Conservation (phyloP, 2,113 vertebrate genomes). For the Odocoileus hemionus region DNA sequence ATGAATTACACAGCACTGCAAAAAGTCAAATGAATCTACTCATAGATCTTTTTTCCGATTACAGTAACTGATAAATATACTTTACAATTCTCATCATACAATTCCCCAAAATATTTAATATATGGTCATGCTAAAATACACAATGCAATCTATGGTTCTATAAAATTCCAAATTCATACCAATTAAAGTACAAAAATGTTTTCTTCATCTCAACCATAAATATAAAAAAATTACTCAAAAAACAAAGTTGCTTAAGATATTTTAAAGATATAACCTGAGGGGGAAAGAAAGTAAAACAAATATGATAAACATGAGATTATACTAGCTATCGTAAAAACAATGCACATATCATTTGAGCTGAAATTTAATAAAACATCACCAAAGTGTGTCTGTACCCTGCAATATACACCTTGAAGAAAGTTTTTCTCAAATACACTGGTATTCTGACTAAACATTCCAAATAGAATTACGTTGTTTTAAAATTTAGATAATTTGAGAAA, state of each 20-base stretch:
- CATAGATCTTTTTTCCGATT: neutral
- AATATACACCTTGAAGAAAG: neutral
- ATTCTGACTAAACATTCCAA: conserved; percentile 35
- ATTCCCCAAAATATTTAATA: neutral
- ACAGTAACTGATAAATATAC: conserved; percentile 1
- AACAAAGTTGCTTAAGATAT: neutral
- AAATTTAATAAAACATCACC: conserved; percentile 41
- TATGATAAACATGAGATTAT: neutral
- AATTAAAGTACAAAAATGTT: conserved; percentile 4
- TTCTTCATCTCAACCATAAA: conserved; percentile 13
- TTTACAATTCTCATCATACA: conserved; percentile 30
- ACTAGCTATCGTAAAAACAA: neutral
- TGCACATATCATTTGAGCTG: neutral
- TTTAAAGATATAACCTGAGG: conserved; percentile 1
- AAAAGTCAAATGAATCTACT: conserved; percentile 31
- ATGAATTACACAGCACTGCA: neutral
- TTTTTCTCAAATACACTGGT: conserved; percentile 1
- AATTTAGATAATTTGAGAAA: conserved; percentile 31
- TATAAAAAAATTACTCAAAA: conserved; percentile 27
- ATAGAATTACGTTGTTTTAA: conserved; percentile 34
- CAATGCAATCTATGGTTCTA: neutral
- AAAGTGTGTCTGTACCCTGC: neutral
- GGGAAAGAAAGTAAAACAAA: neutral
- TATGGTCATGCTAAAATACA: conserved; percentile 5
- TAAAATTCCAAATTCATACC: conserved; percentile 38